A percentile compares a stretch with the other conserved stretches of the same genome.
Conservation (phyloP, 2,113 vertebrate species). For the Phocoena sinus region DNA sequence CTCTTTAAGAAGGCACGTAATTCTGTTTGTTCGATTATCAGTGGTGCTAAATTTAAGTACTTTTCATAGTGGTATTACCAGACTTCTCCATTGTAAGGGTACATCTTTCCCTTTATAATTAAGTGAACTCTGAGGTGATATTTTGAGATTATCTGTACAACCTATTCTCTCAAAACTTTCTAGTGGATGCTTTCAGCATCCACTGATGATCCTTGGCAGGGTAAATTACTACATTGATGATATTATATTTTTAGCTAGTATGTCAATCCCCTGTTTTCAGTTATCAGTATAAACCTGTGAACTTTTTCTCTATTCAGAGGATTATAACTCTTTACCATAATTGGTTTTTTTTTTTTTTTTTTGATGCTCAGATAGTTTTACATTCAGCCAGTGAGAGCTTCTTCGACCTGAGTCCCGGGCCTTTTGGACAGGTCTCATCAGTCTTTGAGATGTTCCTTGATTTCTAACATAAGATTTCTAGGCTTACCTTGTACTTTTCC, state of each 20-base stretch:
- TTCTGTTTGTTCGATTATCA: background rate
- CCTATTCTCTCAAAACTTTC: background rate
- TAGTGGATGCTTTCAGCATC: background rate
- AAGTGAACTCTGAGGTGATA: background rate
- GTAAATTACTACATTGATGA: background rate
- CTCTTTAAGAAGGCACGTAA: background rate
- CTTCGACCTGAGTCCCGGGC: rapidly evolving
- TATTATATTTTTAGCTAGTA: background rate
- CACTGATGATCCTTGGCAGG: background rate
- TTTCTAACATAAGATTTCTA: background rate
- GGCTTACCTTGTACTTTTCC: background rate
- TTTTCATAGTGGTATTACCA: background rate
- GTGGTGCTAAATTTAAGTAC: background rate
- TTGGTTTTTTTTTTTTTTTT: background rate
- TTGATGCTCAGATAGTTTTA: background rate
- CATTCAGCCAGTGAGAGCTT: background rate
- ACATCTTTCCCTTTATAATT: background rate
- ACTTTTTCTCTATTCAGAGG: background rate
- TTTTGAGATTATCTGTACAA: background rate
- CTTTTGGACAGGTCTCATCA: background rate
- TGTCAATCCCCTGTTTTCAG: background rate
- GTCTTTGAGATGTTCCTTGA: background rate
- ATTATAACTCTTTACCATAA: background rate
- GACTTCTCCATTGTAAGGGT: background rate
- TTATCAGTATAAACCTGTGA: background rate